phyloP scores from a whole-genome alignment of 2,797 vertebrate genomes.

The Tinamus major region DNA sequence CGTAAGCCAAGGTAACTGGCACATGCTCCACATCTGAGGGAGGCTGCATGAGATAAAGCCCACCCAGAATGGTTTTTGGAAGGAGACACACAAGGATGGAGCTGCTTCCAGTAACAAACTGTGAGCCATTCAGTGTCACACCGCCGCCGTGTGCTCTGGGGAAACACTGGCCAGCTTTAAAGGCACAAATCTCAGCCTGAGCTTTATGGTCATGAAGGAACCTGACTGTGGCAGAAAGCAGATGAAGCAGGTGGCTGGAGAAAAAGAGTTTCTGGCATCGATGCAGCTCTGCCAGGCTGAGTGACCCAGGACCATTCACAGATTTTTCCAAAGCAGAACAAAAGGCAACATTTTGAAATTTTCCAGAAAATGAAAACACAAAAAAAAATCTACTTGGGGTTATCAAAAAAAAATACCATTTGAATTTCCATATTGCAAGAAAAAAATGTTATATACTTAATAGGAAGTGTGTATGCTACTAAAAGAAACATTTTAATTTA shows the following conservation, averaged over 20 bases:
- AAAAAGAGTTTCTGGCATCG: background rate
- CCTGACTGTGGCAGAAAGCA: background rate
- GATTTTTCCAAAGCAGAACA: background rate
- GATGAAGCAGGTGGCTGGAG: background rate
- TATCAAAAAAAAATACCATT: background rate
- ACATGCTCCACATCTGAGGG: background rate
- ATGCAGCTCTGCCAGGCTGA: fast-evolving
- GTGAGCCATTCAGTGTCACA: background rate
- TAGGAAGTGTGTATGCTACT: background rate
- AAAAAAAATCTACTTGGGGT: background rate
- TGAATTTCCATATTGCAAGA: background rate
- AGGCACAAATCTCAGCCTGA: background rate
- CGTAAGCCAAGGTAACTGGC: background rate
- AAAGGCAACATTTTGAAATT: background rate
- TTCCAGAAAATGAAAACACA: background rate
- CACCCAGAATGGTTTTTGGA: background rate
- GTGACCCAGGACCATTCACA: background rate
- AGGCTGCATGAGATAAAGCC: background rate
- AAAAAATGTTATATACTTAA: background rate
- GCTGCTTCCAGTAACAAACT: background rate
- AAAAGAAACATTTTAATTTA: background rate
- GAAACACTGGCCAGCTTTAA: background rate
- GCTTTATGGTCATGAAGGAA: background rate
- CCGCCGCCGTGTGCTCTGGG: background rate
- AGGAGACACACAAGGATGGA: background rate